These are phyloP conservation scores for Muntiacus muntjak DNA, from an alignment of 2,113 vertebrate species.

Conservation along the genomic window DNA sequence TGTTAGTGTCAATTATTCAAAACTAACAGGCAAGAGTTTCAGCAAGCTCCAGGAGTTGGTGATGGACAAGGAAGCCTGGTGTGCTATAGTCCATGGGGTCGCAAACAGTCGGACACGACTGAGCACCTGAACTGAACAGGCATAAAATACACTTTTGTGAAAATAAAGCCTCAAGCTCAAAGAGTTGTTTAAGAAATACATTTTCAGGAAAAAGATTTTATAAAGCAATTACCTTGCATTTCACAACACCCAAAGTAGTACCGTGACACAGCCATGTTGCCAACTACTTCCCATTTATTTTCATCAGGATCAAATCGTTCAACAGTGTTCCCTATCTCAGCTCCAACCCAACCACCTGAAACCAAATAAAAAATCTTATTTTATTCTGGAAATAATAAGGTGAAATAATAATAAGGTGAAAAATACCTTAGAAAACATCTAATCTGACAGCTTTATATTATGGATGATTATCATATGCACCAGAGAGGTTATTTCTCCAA, in stretches of 20 bases:
- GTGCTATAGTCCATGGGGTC: background rate
- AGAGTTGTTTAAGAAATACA: background rate
- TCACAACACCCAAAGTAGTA: conserved; percentile 98
- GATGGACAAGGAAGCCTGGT: background rate
- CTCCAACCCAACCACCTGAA: conserved; percentile 95
- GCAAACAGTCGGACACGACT: background rate
- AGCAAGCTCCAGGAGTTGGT: background rate
- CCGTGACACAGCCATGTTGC: conserved; percentile 92
- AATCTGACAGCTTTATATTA: background rate
- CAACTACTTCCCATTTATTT: conserved; percentile 96
- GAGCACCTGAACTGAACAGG: background rate
- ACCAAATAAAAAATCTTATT: conserved; percentile 49
- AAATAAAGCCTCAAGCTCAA: conserved; percentile 7
- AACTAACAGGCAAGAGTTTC: background rate
- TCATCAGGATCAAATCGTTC: conserved; percentile 96
- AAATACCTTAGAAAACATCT: conserved; percentile 24
- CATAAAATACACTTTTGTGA: conserved; percentile 8
- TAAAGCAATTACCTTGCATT: conserved; percentile 87
- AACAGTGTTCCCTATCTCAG: conserved; percentile 97
- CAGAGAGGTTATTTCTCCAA: conserved; percentile 22
- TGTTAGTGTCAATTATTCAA: background rate
- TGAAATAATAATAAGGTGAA: background rate
- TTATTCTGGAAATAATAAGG: no score
- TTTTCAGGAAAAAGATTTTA: conserved; percentile 42
- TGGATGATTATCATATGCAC: background rate